These are phyloP conservation scores for Monopis laevigella DNA, from an alignment of 2,888 invertebrate species.

Conservation along the genomic window DNA sequence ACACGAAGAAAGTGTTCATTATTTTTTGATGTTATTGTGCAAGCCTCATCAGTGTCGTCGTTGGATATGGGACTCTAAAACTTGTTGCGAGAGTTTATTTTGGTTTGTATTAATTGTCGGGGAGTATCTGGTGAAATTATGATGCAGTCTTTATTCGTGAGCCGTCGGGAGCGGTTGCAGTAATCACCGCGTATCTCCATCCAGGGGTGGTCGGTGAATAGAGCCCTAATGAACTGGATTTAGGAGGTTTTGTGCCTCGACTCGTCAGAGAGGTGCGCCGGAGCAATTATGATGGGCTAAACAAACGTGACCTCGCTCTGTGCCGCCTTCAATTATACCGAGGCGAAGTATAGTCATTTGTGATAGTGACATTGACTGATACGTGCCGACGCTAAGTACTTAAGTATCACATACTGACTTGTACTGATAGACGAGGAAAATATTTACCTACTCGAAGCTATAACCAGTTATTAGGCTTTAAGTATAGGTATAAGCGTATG, in stretches of 20 bases:
- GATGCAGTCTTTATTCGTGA: conserved; percentile 68
- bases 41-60: conserved; percentile 41
- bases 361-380: conserved; percentile 7
- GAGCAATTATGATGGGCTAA: conserved; percentile 63
- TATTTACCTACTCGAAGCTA: no score
- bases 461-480: no score
- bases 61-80: conserved; percentile 1
- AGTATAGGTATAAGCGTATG: no score
- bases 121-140: conserved; percentile 67
- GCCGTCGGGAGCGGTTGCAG: conserved; percentile 68
- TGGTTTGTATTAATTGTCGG: conserved; percentile 33
- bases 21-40: conserved; percentile 68
- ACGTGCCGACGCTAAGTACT: not conserved
- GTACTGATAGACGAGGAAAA: no score
- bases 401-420: no score
- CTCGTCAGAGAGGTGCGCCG: conserved; percentile 60
- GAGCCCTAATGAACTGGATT: conserved; percentile 68
- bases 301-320: conserved; percentile 44
- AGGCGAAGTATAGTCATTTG: conserved; percentile 10
- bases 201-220: conserved; percentile 65
- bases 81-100: conserved; percentile 32
- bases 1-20: conserved; percentile 51
- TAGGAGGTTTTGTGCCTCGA: conserved; percentile 65
- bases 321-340: conserved; percentile 32
- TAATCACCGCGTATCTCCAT: conserved; percentile 68